phyloP scores from a whole-genome alignment of 92 coral and sea anemone species.

The Scolanthus callimorphus region DNA sequence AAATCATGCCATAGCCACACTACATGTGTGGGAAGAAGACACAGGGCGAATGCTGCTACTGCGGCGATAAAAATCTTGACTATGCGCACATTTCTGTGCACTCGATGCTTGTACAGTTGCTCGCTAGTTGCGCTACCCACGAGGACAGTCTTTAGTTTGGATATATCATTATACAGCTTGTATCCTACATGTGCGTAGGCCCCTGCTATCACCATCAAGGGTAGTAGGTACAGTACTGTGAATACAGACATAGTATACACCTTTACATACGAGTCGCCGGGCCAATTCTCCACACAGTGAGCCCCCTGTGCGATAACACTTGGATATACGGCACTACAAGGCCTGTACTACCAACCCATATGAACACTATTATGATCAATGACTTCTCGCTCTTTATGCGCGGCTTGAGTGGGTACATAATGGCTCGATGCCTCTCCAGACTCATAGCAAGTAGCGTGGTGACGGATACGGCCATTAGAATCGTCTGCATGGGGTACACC shows the following conservation, averaged over 20 bases:
- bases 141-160: slow-evolving; percentile 36
- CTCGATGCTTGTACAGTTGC: slow-evolving; percentile 46
- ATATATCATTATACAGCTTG: slow-evolving; percentile 68
- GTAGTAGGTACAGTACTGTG: slow-evolving; percentile 61
- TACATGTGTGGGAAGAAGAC: slow-evolving; percentile 87
- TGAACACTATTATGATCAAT: slow-evolving; percentile 34
- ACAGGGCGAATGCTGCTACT: slow-evolving; percentile 74
- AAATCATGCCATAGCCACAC: slow-evolving; percentile 92
- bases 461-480: slow-evolving; percentile 82
- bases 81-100: slow-evolving; percentile 67
- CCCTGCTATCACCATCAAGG: slow-evolving; percentile 53
- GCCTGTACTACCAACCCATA: slow-evolving; percentile 67
- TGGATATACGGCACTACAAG: slow-evolving; percentile 76
- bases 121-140: slow-evolving; percentile 35
- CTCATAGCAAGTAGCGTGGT: slow-evolving; percentile 85
- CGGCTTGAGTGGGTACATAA: slow-evolving; percentile 74
- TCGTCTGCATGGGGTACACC: slow-evolving; percentile 81
- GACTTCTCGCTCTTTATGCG: slow-evolving; percentile 59
- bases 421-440: slow-evolving; percentile 85
- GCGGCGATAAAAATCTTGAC: slow-evolving; percentile 85
- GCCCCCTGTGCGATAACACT: slow-evolving; percentile 46
- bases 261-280: slow-evolving; percentile 43
- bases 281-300: slow-evolving; percentile 72
- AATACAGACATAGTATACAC: slow-evolving; percentile 72
- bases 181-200: slow-evolving; percentile 66